These are phyloP conservation scores for Clamator glandarius DNA, from an alignment of 2,797 vertebrate genomes.

Conservation along the genomic window DNA sequence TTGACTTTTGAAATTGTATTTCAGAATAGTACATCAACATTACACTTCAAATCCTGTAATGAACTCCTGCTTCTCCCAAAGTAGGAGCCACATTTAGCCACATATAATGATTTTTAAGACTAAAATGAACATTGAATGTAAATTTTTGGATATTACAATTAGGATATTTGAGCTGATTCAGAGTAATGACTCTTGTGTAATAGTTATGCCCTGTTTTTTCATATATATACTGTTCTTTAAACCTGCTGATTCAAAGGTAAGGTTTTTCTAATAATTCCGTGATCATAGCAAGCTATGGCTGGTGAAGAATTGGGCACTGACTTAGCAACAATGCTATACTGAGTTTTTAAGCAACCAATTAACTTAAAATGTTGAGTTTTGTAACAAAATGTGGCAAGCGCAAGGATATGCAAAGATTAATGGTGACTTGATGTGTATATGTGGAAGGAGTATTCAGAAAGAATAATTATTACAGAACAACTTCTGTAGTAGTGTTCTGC, in stretches of 20 bases:
- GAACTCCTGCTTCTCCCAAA: not conserved
- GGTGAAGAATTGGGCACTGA: not conserved
- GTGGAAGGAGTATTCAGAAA: not conserved
- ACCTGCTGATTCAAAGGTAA: not conserved
- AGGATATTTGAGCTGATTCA: not conserved
- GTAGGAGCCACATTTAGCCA: not conserved
- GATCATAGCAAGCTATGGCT: not conserved
- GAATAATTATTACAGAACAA: not conserved
- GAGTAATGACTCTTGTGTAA: not conserved
- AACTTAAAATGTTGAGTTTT: not conserved
- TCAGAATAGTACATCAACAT: not conserved
- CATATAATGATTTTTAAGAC: not conserved
- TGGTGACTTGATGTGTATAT: not conserved
- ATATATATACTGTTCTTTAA: not conserved
- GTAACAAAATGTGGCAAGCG: not conserved
- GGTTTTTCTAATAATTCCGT: not conserved
- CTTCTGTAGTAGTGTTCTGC: not conserved
- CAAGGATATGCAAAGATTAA: not conserved
- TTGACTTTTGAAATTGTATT: not conserved
- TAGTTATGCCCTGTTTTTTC: not conserved
- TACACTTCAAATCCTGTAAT: not conserved
- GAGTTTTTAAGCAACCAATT: not conserved
- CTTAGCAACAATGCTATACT: not conserved
- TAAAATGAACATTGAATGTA: not conserved
- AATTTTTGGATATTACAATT: not conserved